Base-by-base conservation (phyloP, 1,140 invertebrate species). In the Pseudachorutes palmiensis region DNA sequence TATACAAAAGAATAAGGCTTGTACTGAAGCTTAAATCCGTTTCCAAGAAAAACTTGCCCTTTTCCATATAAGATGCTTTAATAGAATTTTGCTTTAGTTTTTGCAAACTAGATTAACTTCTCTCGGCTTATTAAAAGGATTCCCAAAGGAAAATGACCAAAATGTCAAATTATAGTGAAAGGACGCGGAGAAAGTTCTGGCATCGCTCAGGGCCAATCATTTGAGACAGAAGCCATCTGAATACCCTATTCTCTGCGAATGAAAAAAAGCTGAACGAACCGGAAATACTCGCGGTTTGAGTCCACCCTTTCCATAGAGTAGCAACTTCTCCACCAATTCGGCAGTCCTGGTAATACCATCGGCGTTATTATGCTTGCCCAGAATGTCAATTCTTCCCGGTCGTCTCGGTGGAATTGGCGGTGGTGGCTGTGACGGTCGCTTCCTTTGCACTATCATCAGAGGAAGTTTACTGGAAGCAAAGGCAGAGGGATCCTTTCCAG, bases 251-350 rank as follows among this genome's bases (percentile, higher is more conserved):
- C 3, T 48, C 5, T 12, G 5, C 19, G 30, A 57, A 57, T 5
- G n/a, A 65, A 30, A 33, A 26, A 41, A 66, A 30, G 24, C 5
- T 16, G 19, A 62, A 65, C 65, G 30, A 64, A 73, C 72, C 72
- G 72, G 72, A 71, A 70, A 73, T 69, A 73, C 70, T 57, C 72
- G 69, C 26, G 66, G 69, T 69, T 69, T 69, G 36, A 73, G 68
- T 55, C 67, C 66, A 9, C 24, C 55, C 5, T 14, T 24, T 22
- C 12, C 55, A 29, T 24, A 5, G 24, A 14, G 55, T 5, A 29
- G 55, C n/a, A 22, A 12, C 24, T 14, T 14, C 9, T 22, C 55
- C 5, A 9, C 22, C 9, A 58, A 12, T 58, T 5, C 22, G 5
- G n/a, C n/a, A 58, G 5, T 58, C 14, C 28, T 58, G 9, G n/a